Base-by-base conservation (phyloP, 1,140 invertebrate species). In the Drosophila sechellia region DNA sequence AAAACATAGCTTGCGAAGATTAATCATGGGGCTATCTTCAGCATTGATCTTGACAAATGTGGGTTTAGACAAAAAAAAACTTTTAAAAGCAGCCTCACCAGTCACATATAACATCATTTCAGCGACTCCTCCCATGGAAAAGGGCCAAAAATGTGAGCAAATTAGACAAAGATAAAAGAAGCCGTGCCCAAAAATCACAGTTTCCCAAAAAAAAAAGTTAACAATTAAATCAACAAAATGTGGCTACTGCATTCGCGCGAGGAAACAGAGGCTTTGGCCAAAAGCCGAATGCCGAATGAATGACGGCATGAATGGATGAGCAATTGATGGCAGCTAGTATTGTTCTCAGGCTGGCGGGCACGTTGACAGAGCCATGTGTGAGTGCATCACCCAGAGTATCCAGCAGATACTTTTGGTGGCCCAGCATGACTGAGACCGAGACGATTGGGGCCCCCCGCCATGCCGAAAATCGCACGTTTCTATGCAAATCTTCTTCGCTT, bases 401-500 rank as follows among this genome's bases (percentile, higher is more conserved):
- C 66, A 61, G 34, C 58, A 77, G 79, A 83, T 77, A 81, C 61
- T 52, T 56, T 56, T 71, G 52, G 72, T 60, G 65, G 61, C 69
- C 46, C 49, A 71, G 45, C 48, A 17, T 34, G 25, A 50, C 48
- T 50, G 48, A 5, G 48, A 50, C 48, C 48, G 27, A 66, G 79
- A 84, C 64, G 70, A 72, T 81, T 70, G 69, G 68, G 48, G 61
- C 79, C 69, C 39, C 49, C n/a, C 63, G 80, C 64, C 63, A 70
- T 63, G 65, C 61, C 76, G 63, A 83, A 87, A 89, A 89, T 87
- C 83, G 83, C 83, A 87, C 83, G 83, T 87, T 87, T 87, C 83
- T 89, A 87, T 87, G 83, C 83, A 87, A 87, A 87, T 87, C 83
- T 87, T 76, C 68, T 87, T 61, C 58, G 79, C 81, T 85, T 84